Evolutionary conservation across 2,113 vertebrate species (phyloP).

Genomic region (Eonycteris spelaea): DNA sequence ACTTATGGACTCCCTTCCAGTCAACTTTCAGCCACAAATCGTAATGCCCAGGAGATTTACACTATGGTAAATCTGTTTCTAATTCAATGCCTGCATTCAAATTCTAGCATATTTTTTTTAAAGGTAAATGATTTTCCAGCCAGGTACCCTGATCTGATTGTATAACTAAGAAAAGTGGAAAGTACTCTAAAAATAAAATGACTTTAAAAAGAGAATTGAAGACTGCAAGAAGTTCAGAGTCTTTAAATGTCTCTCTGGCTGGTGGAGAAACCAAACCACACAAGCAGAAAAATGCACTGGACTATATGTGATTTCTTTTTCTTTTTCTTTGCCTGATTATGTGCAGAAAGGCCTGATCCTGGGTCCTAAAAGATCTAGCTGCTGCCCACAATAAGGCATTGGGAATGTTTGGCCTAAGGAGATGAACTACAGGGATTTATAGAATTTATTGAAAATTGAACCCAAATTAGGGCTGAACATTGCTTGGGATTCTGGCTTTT

Average conservation of each 20-base stretch:
- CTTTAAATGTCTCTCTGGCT: conserved; percentile 6
- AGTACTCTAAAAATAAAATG: conserved; percentile 37
- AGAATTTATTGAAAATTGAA: background rate
- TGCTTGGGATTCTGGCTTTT: background rate
- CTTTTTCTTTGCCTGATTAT: background rate
- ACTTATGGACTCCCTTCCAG: background rate
- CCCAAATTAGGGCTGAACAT: background rate
- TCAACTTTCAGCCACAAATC: background rate
- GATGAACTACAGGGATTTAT: background rate
- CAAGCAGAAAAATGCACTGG: background rate
- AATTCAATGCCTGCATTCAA: background rate
- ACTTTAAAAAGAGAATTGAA: background rate
- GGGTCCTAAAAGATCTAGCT: background rate
- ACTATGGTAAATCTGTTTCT: background rate
- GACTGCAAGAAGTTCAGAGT: background rate
- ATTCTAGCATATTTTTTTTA: background rate
- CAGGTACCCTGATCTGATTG: background rate
- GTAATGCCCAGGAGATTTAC: background rate
- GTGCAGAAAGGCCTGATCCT: background rate
- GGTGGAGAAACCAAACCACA: background rate
- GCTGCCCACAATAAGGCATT: background rate
- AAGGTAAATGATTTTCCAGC: background rate
- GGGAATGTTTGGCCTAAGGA: background rate
- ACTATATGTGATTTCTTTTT: background rate
- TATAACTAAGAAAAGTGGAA: conserved; percentile 14